Conservation (phyloP, 2,113 vertebrate species). For the Numida meleagris region DNA sequence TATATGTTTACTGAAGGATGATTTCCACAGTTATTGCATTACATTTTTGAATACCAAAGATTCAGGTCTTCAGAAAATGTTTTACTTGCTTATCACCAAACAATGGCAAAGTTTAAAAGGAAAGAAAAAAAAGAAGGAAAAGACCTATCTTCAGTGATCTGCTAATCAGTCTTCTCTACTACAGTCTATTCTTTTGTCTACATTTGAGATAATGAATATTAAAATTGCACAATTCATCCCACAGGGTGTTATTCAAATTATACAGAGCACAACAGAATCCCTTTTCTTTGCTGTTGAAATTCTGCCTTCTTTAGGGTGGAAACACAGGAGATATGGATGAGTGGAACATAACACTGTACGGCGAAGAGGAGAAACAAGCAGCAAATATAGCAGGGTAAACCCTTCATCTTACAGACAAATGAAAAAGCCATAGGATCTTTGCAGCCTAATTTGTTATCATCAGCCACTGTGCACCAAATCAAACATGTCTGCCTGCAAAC, state of each 20-base stretch:
- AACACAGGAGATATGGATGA: conserved; percentile 31
- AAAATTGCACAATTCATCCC: conserved; percentile 53
- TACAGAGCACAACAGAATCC: conserved; percentile 19
- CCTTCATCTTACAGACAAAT: neutral
- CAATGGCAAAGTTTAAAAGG: neutral
- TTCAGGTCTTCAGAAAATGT: conserved; percentile 3
- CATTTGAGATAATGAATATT: conserved; percentile 55
- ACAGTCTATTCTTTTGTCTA: conserved; percentile 17
- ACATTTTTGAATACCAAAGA: neutral
- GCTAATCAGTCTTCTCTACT: conserved; percentile 39
- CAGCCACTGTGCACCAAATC: neutral
- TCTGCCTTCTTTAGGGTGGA: conserved; percentile 17
- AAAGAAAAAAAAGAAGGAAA: neutral
- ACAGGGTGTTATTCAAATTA: conserved; percentile 64
- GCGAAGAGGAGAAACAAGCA: neutral
- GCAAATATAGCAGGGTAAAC: neutral
- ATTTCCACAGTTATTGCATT: neutral
- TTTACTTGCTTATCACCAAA: neutral
- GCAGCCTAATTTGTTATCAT: neutral
- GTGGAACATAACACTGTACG: neutral
- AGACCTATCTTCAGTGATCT: conserved; percentile 48
- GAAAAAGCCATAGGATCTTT: neutral
- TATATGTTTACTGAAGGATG: neutral
- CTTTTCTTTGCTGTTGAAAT: conserved; percentile 42
- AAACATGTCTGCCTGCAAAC: neutral